Base-by-base conservation (phyloP, 2,113 vertebrate genomes). In the Peromyscus californicus region DNA sequence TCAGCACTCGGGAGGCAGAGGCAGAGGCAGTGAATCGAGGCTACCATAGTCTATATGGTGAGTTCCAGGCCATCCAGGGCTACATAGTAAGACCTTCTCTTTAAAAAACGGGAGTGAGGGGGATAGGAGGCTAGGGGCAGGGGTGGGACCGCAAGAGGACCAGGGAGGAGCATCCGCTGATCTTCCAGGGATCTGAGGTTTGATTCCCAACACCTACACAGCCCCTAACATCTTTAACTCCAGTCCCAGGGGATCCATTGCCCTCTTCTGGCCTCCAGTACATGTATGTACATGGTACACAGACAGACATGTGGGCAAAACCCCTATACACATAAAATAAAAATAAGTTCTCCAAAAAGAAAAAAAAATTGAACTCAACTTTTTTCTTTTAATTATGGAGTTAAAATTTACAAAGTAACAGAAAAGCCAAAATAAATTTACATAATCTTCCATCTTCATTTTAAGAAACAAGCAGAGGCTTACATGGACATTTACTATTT, bases 391-490 rank as follows among this genome's bases (percentile, higher is more conserved):
- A 61, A 89, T 42, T 48, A 90, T 51, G 16, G 85, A 86, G 85
- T 86, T 86, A 82, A 97, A 88, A 88, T 88, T 74, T 84, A 79
- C 29, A 90, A 95, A 7, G 26, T 61, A 92, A 51, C 42, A 94
- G 83, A 95, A 94, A 88, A 85, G 29, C 12, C 83, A 82, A 93
- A 86, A 54, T 54, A 95, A 95, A 45, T 48, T 78, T 70, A 83
- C 4, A 45, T 78, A 57, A 96, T 9, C 36, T 87, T 90, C 19
- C 45, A 65, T 94, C 33, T 36, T 96, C 59, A 59, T 89, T 92
- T 89, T 91, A 89, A 95, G 45, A 96, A 61, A 51, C 91, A 87
- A 95, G 89, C 7, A 94, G 45, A 94, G 61, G 54, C 48, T 84
- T 76, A 75, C 89, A 86, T 82, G 33, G 65, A 67, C 26, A 86